Base-by-base conservation (phyloP, 2,113 vertebrate genomes). In the Cebus imitator region DNA sequence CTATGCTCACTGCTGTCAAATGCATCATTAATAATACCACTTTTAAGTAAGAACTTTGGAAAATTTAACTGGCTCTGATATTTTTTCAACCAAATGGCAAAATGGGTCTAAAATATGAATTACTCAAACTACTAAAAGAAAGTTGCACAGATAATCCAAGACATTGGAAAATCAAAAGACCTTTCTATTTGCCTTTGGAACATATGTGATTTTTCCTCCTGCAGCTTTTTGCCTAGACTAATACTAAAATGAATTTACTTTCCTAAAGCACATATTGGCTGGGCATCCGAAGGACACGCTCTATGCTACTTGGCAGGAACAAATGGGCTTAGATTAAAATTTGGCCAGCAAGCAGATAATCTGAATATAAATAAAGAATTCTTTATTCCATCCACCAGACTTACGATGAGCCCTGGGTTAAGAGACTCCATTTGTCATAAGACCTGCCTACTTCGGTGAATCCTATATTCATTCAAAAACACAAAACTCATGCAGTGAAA, bases 171-270 rank as follows among this genome's bases (percentile, higher is more conserved):
- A 97, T 97, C 91, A 93, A 98, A 97, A 97, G 85, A 93, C 88
- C 78, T 97, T 97, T 98, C 78, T 97, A 96, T 96, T 98, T 97
- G 72, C 90, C 80, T 95, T 95, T 95, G 97, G 97, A 97, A 97
- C 92, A 90, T 88, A 92, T 66, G 78, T 88, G 90, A 96, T 68
- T 95, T 97, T 96, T 95, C 97, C 94, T 95, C 55, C 25, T 97
- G 76, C 37, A 97, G 91, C 52, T 85, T 97, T 97, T 96, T 97
- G 93, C 97, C 96, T 98, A 96, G 75, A 97, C 87, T 96, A 97
- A 97, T 97, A 97, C 81, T 96, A 96, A 98, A 97, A 97, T 95
- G 95, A 97, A 95, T 95, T 97, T 94, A 91, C 95, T 97, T 97
- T 97, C 95, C 84, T 97, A 96, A 97, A 96, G 95, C 82, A 95